Percentiles rank a stretch among this genome's conserved stretches.
Conservation (phyloP, 2,113 vertebrate species). For the Charadrius vociferus region DNA sequence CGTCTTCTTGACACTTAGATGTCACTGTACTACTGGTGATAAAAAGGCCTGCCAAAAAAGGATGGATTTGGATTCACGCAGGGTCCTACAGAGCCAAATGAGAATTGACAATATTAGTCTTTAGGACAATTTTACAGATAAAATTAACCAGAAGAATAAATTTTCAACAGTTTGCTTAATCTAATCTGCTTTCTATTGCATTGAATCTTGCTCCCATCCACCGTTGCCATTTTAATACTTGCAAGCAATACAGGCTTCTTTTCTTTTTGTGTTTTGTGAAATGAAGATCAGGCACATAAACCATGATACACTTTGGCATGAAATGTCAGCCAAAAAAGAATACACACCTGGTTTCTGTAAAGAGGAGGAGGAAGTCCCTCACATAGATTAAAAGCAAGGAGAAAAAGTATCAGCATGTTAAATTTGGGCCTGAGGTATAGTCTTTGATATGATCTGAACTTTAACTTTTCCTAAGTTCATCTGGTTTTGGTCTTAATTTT, state of each 20-base stretch:
- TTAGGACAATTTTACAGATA: slow-evolving; percentile 62
- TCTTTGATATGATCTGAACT: slow-evolving; percentile 43
- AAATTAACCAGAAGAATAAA: slow-evolving; percentile 64
- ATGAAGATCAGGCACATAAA: background rate
- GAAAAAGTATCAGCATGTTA: slow-evolving; percentile 38
- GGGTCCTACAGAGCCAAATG: slow-evolving; percentile 52
- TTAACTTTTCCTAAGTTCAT: slow-evolving; percentile 13
- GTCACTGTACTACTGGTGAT: slow-evolving; percentile 57
- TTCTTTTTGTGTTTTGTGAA: background rate
- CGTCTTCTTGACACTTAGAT: slow-evolving; percentile 66
- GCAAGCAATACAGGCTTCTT: background rate
- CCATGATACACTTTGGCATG: background rate
- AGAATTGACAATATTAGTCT: slow-evolving; percentile 67
- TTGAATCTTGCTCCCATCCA: background rate
- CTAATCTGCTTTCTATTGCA: slow-evolving; percentile 31
- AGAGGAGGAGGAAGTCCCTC: slow-evolving; percentile 1
- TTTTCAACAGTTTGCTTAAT: slow-evolving; percentile 55
- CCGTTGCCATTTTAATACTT: background rate
- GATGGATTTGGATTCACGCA: slow-evolving; percentile 47
- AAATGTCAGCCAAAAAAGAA: background rate
- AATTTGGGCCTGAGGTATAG: slow-evolving; percentile 38
- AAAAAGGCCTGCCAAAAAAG: slow-evolving; percentile 64
- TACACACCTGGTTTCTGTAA: slow-evolving; percentile 43
- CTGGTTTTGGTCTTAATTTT: slow-evolving; percentile 34
- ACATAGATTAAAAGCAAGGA: background rate